Base-by-base conservation (phyloP, 2,797 vertebrate genomes). In the Lateolabrax maculatus region DNA sequence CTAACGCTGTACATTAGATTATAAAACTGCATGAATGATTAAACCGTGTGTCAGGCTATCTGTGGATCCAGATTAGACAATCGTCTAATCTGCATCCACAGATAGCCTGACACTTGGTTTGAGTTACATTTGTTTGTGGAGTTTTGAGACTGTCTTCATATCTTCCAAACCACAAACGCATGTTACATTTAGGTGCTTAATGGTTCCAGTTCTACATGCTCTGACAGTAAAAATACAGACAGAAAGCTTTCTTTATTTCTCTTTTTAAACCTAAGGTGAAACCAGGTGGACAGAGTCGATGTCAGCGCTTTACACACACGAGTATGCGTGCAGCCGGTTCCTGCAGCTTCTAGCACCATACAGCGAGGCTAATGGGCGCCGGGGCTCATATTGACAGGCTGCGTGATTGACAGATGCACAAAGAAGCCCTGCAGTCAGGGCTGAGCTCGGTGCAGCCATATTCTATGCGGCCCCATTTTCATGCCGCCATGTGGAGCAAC, bases 391-490 rank as follows among this genome's bases (percentile, higher is more conserved):
- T 87, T 65, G 85, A 91, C 81, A 77, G 61, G 6, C 88, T 71
- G 71, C 43, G 1, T 90, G 87, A 89, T 78, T 83, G 88, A 88
- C 88, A 88, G 87, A 78, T 73, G 37, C 68, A 85, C 84, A 88
- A 79, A 85, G 79, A 78, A 84, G 80, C 74, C 81, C 79, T 75
- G 85, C 87, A 83, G 84, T 76, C 80, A 62, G 67, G 64, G 56
- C 75, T 75, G 61, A 75, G 73, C 63, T 25, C 1, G 51, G 69
- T 76, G 74, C 68, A 77, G 75, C 79, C 74, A 76, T 81, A 70
- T 75, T 82, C 81, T 74, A 37, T 56, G 58, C 51, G 1, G 51
- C 19, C 21, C 55, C 76, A 68, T 86, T 83, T 80, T 73, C 74
- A 75, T 73, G 68, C 70, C 6, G 21, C 80, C 73, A 66, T 71